Percentiles rank a stretch among this genome's conserved stretches.
Evolutionary conservation across 2,113 vertebrate genomes (phyloP).

Genomic region (Aplodontia rufa): DNA sequence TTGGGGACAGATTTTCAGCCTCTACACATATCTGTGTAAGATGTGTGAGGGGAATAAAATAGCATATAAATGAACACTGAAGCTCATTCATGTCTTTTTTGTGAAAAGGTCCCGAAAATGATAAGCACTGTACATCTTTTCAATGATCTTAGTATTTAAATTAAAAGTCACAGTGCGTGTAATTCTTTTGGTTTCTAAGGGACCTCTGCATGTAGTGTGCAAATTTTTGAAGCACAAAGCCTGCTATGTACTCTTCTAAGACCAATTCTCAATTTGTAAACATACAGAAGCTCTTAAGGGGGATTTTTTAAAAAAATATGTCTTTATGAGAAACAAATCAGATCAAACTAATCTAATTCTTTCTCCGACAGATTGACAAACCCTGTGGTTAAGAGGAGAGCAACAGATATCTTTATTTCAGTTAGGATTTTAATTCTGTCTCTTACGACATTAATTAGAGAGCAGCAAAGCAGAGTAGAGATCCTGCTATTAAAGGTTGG

Average conservation of each 20-base stretch:
- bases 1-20: neutral
- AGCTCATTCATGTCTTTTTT: neutral
- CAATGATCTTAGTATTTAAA: slow-evolving; percentile 21
- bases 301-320: neutral
- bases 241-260: neutral
- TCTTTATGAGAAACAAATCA: slow-evolving; percentile 65
- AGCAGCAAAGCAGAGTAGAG: slow-evolving; percentile 51
- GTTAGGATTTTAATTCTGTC: slow-evolving; percentile 68
- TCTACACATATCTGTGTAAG: neutral
- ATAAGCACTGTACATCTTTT: neutral
- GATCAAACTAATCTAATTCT: slow-evolving; percentile 69
- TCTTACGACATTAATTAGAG: slow-evolving; percentile 68
- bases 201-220: neutral
- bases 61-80: slow-evolving; percentile 32
- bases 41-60: neutral
- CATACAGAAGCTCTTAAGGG: slow-evolving; percentile 3
- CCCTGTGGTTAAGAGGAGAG: slow-evolving; percentile 63
- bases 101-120: neutral
- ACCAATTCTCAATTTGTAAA: slow-evolving; percentile 59
- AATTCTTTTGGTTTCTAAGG: slow-evolving; percentile 18
- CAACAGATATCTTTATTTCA: slow-evolving; percentile 72
- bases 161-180: neutral
- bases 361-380: slow-evolving; percentile 49
- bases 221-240: slow-evolving; percentile 10
- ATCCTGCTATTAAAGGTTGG: slow-evolving; percentile 62